Conservation (phyloP, 2,888 invertebrate genomes). For the Onthophagus sagittarius region DNA sequence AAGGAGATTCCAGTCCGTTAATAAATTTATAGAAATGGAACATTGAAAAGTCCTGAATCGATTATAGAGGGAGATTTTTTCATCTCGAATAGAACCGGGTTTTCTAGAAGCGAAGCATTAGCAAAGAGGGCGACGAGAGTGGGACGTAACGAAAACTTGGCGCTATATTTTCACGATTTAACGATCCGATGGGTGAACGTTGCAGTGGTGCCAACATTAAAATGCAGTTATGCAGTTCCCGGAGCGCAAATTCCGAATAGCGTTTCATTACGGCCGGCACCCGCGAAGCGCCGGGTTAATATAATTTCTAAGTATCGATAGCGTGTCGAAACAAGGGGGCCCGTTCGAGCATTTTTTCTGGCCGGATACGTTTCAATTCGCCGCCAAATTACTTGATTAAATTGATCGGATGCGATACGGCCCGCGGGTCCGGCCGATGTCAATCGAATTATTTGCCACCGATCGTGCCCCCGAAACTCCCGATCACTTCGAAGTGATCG, state of each 20-base stretch:
- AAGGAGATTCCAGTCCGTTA: background rate
- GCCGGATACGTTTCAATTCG: constrained; percentile 4
- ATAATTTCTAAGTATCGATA: background rate
- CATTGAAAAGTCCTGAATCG: background rate
- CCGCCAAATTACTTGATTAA: constrained; percentile 10
- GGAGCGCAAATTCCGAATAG: background rate
- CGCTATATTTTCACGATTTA: constrained; percentile 2
- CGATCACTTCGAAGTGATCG: background rate
- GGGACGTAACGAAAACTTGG: background rate
- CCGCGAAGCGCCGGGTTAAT: background rate
- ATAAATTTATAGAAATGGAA: background rate
- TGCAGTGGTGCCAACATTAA: constrained; percentile 11
- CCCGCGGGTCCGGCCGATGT: constrained; percentile 3
- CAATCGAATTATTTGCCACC: constrained; percentile 7
- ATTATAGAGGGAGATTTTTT: background rate
- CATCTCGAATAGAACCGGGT: background rate
- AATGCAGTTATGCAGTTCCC: constrained; percentile 13
- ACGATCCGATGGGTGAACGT: background rate
- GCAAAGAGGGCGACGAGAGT: background rate
- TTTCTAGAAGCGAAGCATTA: background rate
- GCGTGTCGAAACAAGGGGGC: background rate
- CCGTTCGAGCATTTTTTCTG: background rate
- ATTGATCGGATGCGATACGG: constrained; percentile 4
- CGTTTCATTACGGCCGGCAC: background rate
- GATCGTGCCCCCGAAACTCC: background rate